A percentile compares a stretch with the other conserved stretches of the same genome.
Conservation (phyloP, 2,888 invertebrate species). For the Eristalinus sepulchralis region DNA sequence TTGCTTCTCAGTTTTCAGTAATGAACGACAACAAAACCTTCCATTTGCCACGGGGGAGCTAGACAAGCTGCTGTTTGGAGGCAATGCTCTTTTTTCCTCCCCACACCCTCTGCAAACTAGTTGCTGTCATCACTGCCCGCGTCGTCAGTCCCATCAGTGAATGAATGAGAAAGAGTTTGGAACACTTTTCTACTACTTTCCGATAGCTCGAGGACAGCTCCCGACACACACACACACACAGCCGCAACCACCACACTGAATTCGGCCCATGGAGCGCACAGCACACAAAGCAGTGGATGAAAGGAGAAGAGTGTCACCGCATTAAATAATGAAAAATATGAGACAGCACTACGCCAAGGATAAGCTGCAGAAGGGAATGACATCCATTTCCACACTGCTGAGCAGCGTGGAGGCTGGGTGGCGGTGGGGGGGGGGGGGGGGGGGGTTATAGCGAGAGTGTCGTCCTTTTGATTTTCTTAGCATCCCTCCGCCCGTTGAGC, state of each 20-base stretch:
- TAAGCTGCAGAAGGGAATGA: conserved; percentile 4
- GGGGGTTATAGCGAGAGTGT: not conserved
- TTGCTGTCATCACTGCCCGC: not conserved
- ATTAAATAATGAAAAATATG: conserved; percentile 67
- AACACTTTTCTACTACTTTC: conserved; percentile 57
- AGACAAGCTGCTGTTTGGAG: not conserved
- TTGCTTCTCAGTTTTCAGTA: not conserved
- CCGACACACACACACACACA: conserved; percentile 3
- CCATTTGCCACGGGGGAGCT: not conserved
- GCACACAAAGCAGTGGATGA: conserved; percentile 34
- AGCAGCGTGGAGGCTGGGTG: not conserved
- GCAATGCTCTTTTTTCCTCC: conserved; percentile 19
- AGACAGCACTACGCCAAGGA: conserved; percentile 51
- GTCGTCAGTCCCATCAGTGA: conserved; percentile 3
- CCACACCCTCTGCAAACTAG: not conserved
- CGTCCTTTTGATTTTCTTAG: conserved; percentile 22
- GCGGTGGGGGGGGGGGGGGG: not conserved
- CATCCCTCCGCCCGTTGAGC: not conserved
- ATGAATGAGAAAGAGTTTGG: conserved; percentile 37
- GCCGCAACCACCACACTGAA: not conserved
- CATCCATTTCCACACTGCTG: not conserved
- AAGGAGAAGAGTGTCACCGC: conserved; percentile 60
- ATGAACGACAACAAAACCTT: conserved; percentile 33
- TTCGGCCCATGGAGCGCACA: not conserved
- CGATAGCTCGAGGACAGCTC: conserved; percentile 50